These are phyloP conservation scores for Lemur catta DNA, from an alignment of 2,797 vertebrate genomes.

Conservation along the genomic window DNA sequence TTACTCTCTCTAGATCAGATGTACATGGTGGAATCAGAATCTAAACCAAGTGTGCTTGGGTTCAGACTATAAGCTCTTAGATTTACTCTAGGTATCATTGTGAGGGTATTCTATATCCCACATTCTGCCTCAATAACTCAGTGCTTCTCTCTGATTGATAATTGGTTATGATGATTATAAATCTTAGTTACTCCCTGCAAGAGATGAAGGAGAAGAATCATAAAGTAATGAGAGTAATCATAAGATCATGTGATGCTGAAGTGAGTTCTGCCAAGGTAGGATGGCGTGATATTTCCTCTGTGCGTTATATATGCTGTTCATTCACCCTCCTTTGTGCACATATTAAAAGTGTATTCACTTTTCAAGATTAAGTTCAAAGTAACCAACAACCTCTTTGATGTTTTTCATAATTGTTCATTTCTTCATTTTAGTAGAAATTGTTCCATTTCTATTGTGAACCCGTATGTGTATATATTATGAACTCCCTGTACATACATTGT, in stretches of 20 bases:
- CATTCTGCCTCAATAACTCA: not conserved
- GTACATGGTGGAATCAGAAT: not conserved
- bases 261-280: not conserved
- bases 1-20: not conserved
- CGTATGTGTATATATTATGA: not conserved
- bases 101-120: not conserved
- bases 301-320: not conserved
- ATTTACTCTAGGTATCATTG: not conserved
- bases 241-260: not conserved
- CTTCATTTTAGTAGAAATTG: not conserved
- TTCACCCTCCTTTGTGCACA: not conserved
- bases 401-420: not conserved
- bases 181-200: not conserved
- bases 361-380: not conserved
- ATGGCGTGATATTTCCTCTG: not conserved
- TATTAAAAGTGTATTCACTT: not conserved
- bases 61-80: not conserved
- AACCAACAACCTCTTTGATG: not conserved
- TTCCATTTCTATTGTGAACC: not conserved
- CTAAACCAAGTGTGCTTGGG: not conserved
- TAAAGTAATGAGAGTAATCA: too few relatives aligned
- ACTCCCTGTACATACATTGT: not conserved
- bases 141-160: not conserved
- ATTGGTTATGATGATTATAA: not conserved
- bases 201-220: not conserved